Conservation (phyloP, 2,113 vertebrate species). For the Psittacus erithacus region DNA sequence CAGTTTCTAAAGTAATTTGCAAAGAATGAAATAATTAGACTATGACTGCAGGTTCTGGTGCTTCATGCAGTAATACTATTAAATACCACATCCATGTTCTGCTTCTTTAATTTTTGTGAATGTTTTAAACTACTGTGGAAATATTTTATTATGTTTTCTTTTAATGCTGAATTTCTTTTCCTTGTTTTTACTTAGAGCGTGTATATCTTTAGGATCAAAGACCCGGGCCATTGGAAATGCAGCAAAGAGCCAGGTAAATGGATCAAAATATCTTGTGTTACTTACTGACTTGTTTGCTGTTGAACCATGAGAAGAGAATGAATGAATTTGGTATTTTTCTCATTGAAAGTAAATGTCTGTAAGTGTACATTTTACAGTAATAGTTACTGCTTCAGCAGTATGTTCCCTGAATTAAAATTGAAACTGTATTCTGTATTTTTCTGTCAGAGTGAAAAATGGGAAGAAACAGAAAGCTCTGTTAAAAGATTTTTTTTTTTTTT, state of each 20-base stretch:
- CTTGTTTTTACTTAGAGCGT: conserved; percentile 77
- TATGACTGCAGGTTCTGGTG: background rate
- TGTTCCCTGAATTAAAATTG: background rate
- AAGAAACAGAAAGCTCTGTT: background rate
- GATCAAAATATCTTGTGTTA: background rate
- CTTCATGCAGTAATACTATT: background rate
- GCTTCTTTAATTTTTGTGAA: background rate
- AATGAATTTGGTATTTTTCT: background rate
- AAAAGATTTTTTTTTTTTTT: background rate
- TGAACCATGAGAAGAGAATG: background rate
- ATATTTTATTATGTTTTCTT: background rate
- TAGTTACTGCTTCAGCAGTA: background rate
- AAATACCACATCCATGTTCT: background rate
- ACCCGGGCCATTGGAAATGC: conserved; percentile 94
- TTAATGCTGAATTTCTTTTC: background rate
- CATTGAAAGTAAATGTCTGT: background rate
- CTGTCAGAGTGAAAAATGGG: background rate
- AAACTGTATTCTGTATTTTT: background rate
- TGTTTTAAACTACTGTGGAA: background rate
- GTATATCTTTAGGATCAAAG: conserved; percentile 92
- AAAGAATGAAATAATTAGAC: background rate
- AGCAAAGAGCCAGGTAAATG: conserved; percentile 92
- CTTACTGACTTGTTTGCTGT: background rate
- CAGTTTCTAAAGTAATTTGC: background rate
- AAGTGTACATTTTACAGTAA: background rate